Evolutionary conservation across 2,888 invertebrate species (phyloP), one percentile per base, ranked within the genome.

Genomic region (Acheta domesticus): DNA sequence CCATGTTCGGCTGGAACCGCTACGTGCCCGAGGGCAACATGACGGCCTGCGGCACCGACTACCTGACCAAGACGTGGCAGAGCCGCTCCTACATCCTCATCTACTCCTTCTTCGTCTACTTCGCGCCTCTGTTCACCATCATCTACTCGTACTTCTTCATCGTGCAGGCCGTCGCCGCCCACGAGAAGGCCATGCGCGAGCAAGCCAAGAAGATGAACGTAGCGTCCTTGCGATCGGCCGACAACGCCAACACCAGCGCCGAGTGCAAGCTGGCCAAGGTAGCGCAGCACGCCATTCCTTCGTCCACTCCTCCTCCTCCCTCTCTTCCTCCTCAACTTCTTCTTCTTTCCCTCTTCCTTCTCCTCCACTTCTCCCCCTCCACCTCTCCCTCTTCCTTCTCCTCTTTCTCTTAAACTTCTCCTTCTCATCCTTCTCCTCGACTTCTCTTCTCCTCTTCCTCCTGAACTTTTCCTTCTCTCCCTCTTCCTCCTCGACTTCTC

Each of bases 201-300:
- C 96, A 96, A 87, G 96, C 96, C 79, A 96, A 96, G 87, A 96
- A 96, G 88, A 96, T 96, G 96, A 96, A 96, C 87, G 96, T 96
- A 11, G 93, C 95, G 82, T 95, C 95, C 73, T 89, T 96, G 79
- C 90, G 96, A 85, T 94, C 94, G 62, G 91, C 93, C 49, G 94
- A 95, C 85, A 91, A 92, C 83, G 90, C 92, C 19, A 92, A 92
- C 84, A 93, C 93, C 77, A 95, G 94, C 84, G 94, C 95, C 12
- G 96, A 96, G 87, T 93, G 93, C 86, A 95, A 95, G 89, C 87
- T 96, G 83, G 96, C 96, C 80, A 96, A 96, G 90, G 91, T 91
- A 84, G 49, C 36, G 2, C 36, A 36, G 36, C 36, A 8, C 0
- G 36, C 36, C 36, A 5, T 4, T 8, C 48, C 12, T 48, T 48